Evolutionary conservation across 2,113 vertebrate genomes (phyloP).

Genomic region (Cyphomyrus plagiostoma): DNA sequence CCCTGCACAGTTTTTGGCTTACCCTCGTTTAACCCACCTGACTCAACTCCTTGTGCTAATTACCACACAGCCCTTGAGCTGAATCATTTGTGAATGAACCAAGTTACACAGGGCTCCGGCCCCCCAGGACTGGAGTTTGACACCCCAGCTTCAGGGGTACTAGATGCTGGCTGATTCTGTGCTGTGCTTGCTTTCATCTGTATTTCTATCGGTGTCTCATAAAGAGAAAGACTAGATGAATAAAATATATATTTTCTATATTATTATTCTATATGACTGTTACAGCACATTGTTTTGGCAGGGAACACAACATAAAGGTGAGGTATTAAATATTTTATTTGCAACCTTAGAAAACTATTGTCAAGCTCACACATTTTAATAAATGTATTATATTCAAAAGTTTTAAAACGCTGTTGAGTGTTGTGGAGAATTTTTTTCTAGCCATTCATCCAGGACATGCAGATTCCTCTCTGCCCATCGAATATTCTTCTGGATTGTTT

Average conservation of each 20-base stretch:
- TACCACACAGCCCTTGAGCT: no score
- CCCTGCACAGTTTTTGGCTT: no score
- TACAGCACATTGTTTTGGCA: not conserved
- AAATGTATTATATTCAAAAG: not conserved
- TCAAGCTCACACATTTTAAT: not conserved
- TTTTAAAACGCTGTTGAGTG: not conserved
- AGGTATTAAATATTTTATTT: not conserved
- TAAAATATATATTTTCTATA: not conserved
- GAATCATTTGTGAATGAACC: no score
- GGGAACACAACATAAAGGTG: not conserved
- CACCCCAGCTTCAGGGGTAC: not conserved
- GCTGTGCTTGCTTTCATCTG: not conserved
- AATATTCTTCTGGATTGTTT: conserved; percentile 37
- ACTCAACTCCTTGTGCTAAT: no score
- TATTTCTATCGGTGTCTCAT: not conserved
- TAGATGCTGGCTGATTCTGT: not conserved
- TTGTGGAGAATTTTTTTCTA: conserved; percentile 18
- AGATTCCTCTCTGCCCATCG: conserved; percentile 39
- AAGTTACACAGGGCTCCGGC: no score
- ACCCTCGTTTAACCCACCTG: no score
- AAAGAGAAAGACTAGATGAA: not conserved
- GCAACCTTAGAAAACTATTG: not conserved
- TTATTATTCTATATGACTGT: not conserved
- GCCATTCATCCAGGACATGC: conserved; percentile 27
- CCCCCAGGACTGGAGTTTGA: no score